Conservation (phyloP, 2,797 vertebrate genomes). For the Stomatorhinus walkeri region DNA sequence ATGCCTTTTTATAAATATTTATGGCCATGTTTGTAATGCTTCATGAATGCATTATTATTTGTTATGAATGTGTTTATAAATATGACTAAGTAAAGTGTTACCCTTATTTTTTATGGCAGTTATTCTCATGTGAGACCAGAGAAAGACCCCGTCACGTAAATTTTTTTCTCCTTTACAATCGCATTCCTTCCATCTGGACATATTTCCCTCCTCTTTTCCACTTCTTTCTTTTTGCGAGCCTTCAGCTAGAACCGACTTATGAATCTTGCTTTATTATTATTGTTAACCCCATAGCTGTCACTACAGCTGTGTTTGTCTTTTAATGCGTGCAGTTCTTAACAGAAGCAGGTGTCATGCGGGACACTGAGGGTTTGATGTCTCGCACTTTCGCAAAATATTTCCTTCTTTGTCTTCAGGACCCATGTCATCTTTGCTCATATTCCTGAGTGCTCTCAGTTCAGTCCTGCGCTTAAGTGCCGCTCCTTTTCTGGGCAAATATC, state of each 20-base stretch:
- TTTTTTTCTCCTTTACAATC: neutral
- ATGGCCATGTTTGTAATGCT: neutral
- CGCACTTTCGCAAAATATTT: neutral
- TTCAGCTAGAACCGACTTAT: neutral
- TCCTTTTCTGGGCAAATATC: conserved; percentile 14
- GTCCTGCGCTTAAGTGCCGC: neutral
- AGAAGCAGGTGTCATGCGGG: neutral
- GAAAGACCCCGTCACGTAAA: neutral
- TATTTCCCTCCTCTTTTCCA: neutral
- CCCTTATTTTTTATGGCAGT: neutral
- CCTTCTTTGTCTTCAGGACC: neutral
- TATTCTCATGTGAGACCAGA: neutral
- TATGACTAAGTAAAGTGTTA: neutral
- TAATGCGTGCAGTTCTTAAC: neutral
- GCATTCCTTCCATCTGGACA: neutral
- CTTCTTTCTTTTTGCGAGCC: neutral
- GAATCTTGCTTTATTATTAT: neutral
- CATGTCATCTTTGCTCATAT: neutral
- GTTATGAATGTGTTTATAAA: neutral
- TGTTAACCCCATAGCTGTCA: neutral
- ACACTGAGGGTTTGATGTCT: neutral
- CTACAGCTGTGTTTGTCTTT: neutral
- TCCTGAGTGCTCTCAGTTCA: neutral
- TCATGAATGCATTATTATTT: neutral
- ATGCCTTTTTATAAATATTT: neutral